These are phyloP conservation scores for Pao palembangensis DNA, from an alignment of 2,113 vertebrate genomes.

Conservation along the genomic window DNA sequence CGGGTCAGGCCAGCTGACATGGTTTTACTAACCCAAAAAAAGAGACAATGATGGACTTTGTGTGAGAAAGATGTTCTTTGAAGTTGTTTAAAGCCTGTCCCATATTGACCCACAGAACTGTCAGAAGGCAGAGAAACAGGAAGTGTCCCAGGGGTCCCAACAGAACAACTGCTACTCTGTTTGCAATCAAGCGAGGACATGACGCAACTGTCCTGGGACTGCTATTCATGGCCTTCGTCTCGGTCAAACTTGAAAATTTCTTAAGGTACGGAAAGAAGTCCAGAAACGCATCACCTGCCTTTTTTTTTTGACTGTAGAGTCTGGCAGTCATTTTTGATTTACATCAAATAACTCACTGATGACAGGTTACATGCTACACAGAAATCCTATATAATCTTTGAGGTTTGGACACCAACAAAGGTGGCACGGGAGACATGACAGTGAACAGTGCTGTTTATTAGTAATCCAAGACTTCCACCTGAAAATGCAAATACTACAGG, in stretches of 20 bases:
- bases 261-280: constrained; percentile 39
- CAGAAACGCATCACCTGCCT: constrained; percentile 29
- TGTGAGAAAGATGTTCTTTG: background rate
- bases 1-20: background rate
- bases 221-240: constrained; percentile 17
- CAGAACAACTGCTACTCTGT: constrained; percentile 52
- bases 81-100: constrained; percentile 27
- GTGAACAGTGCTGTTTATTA: no score
- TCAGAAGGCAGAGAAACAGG: constrained; percentile 26
- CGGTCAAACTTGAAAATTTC: constrained; percentile 18
- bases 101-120: constrained; percentile 14
- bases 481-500: background rate
- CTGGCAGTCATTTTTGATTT: no score
- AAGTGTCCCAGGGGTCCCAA: constrained; percentile 33
- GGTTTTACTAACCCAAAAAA: constrained; percentile 9
- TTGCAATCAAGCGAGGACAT: constrained; percentile 46
- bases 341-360: background rate
- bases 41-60: background rate
- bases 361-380: background rate
- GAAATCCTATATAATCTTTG: no score
- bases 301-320: constrained; percentile 1
- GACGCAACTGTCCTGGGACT: constrained; percentile 49
- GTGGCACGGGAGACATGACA: background rate
- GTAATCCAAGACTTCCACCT: background rate
- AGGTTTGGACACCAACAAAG: constrained; percentile 11